phyloP scores from a whole-genome alignment of 2,113 vertebrate genomes.

The Alethe castanea region DNA sequence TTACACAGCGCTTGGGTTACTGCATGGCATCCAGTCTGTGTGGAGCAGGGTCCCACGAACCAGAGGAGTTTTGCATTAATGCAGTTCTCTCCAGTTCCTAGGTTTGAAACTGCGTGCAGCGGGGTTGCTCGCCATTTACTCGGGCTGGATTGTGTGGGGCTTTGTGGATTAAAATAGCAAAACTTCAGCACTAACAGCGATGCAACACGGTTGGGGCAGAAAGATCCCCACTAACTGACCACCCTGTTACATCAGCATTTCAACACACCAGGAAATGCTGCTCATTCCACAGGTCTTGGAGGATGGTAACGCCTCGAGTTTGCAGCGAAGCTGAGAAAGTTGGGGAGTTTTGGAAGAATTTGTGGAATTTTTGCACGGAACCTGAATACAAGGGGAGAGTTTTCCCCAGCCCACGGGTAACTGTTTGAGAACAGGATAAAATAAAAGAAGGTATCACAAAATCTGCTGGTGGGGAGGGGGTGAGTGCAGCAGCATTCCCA shows the following conservation, averaged over 20 bases:
- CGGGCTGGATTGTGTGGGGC: background rate
- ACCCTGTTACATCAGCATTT: background rate
- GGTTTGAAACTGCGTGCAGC: background rate
- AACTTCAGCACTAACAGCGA: background rate
- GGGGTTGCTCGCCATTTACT: background rate
- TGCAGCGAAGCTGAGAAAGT: background rate
- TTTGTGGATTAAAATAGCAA: background rate
- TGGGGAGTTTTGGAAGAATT: background rate
- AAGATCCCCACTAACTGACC: constrained; percentile 15
- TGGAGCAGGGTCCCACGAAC: background rate
- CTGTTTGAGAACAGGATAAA: rapidly evolving
- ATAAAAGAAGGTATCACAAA: background rate
- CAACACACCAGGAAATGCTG: background rate
- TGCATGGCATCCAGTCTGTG: background rate
- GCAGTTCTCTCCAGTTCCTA: background rate
- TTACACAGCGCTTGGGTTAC: background rate
- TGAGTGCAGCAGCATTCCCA: background rate
- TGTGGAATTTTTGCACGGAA: background rate
- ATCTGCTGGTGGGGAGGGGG: background rate
- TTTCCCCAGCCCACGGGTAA: background rate
- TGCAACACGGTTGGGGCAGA: background rate
- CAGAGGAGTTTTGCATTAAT: background rate
- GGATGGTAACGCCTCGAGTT: background rate
- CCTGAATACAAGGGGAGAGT: rapidly evolving
- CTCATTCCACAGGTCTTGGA: background rate